Percentiles rank a stretch among this genome's conserved stretches.
Conservation (phyloP, 2,113 vertebrate genomes). For the Muscicapa adusta region DNA sequence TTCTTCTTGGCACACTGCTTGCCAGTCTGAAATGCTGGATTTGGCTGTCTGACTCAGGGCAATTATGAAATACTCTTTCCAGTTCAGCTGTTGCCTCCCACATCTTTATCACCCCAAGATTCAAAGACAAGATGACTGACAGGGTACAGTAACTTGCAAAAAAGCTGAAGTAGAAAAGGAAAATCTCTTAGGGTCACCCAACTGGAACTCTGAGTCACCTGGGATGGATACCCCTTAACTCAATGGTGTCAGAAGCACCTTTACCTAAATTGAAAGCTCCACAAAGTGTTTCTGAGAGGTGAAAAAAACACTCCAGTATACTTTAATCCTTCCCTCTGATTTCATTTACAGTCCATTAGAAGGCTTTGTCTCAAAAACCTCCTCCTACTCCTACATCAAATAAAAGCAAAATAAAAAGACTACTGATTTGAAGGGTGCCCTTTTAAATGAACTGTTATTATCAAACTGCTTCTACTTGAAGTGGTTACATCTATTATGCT, state of each 20-base stretch:
- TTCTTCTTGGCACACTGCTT: slow-evolving; percentile 24
- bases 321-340: neutral
- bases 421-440: neutral
- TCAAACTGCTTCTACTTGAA: neutral
- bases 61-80: slow-evolving; percentile 55
- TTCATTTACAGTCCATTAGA: neutral
- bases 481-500: neutral
- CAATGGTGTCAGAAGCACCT: neutral
- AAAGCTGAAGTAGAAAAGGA: neutral
- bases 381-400: neutral
- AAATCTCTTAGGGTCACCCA: neutral
- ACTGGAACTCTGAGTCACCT: neutral
- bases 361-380: neutral
- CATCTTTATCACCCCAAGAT: slow-evolving; percentile 35
- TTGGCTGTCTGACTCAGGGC: slow-evolving; percentile 60
- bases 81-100: slow-evolving; percentile 60
- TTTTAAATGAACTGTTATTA: neutral
- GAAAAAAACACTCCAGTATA: neutral
- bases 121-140: slow-evolving; percentile 39
- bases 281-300: neutral
- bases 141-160: neutral
- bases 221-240: neutral
- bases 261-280: neutral
- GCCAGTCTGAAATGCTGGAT: slow-evolving; percentile 36
- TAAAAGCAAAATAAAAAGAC: neutral